These are phyloP conservation scores for Apostichopus japonicus DNA, from an alignment of 35 echinoderm and acorn worm species.

Conservation along the genomic window DNA sequence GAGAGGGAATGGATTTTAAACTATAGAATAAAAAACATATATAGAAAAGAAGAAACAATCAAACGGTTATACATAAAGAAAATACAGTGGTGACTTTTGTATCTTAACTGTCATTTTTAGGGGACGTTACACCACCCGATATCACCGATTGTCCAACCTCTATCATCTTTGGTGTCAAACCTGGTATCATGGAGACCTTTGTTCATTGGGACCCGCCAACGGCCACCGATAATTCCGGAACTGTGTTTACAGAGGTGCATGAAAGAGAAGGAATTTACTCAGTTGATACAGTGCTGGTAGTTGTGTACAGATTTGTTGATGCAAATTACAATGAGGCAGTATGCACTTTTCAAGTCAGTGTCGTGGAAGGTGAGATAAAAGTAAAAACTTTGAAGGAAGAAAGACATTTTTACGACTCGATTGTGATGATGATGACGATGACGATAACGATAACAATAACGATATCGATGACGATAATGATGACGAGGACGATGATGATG, in stretches of 20 bases:
- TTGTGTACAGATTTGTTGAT: background rate
- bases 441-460: too few relatives aligned
- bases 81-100: background rate
- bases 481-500: too few relatives aligned
- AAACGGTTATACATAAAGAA: too few relatives aligned
- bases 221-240: background rate
- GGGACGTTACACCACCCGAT: background rate
- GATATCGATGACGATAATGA: too few relatives aligned
- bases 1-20: too few relatives aligned
- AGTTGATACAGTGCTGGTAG: background rate
- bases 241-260: background rate
- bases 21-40: too few relatives aligned
- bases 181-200: background rate
- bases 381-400: too few relatives aligned
- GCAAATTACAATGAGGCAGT: background rate
- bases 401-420: too few relatives aligned
- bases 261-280: background rate
- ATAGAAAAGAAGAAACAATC: too few relatives aligned
- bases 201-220: background rate
- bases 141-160: background rate
- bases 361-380: slow-evolving; percentile 1
- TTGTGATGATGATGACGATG: too few relatives aligned
- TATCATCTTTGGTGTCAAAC: background rate
- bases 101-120: background rate
- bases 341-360: slow-evolving; percentile 12